phyloP scores from a whole-genome alignment of 2,113 vertebrate genomes.

The Erythrolamprus reginae region DNA sequence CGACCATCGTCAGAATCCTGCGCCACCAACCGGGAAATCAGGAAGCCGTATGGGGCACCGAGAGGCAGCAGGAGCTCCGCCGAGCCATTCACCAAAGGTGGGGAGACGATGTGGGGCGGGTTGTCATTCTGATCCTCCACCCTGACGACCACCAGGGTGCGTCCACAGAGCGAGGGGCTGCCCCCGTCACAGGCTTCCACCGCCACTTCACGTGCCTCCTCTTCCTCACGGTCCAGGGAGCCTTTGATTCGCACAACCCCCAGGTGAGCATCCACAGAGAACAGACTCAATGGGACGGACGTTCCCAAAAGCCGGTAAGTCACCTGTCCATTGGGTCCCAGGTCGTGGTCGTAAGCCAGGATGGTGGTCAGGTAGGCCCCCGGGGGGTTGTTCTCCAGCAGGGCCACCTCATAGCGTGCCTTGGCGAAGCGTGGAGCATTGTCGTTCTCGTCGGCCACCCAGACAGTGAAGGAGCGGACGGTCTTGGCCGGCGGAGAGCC shows the following conservation, averaged over 20 bases:
- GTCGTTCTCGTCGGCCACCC: slow-evolving; percentile 88
- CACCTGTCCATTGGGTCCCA: slow-evolving; percentile 84
- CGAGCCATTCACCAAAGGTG: slow-evolving; percentile 52
- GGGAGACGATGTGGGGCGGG: slow-evolving; percentile 57
- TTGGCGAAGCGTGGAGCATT: slow-evolving; percentile 82
- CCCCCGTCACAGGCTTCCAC: slow-evolving; percentile 64
- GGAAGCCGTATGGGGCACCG: slow-evolving; percentile 55
- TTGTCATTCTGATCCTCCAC: slow-evolving; percentile 72
- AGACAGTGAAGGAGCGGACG: slow-evolving; percentile 77
- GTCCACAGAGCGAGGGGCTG: slow-evolving; percentile 50
- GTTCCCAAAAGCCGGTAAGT: slow-evolving; percentile 3
- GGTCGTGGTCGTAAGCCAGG: slow-evolving; percentile 78
- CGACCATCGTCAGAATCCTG: slow-evolving; percentile 59
- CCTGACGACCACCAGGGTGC: slow-evolving; percentile 49
- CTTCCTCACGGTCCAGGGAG: slow-evolving; percentile 62
- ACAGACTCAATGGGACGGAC: slow-evolving; percentile 47
- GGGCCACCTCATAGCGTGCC: slow-evolving; percentile 79
- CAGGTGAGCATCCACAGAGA: slow-evolving; percentile 58
- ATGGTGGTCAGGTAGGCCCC: slow-evolving; percentile 85
- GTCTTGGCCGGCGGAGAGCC: slow-evolving; percentile 82
- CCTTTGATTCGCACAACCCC: slow-evolving; percentile 59
- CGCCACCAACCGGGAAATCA: slow-evolving; percentile 57
- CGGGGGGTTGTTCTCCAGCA: slow-evolving; percentile 85
- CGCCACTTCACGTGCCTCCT: slow-evolving; percentile 43
- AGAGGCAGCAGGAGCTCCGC: slow-evolving; percentile 58